Conservation (phyloP, 2,797 vertebrate species). For the Phylloscopus collybita region DNA sequence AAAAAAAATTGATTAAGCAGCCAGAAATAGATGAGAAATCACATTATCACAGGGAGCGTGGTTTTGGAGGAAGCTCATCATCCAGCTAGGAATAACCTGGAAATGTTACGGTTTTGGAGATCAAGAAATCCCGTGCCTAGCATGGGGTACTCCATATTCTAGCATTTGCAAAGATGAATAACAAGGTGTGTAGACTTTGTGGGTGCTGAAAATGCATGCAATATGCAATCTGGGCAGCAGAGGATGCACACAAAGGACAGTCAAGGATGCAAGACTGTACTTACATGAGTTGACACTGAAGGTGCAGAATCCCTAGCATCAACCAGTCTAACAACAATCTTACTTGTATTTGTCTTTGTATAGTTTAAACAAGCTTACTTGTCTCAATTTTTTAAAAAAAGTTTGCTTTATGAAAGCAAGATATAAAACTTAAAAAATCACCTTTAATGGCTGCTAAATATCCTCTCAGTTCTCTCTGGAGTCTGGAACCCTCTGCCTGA, state of each 20-base stretch:
- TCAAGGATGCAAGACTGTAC: neutral
- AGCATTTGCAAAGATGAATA: neutral
- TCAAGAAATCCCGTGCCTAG: neutral
- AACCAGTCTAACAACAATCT: too few species aligned
- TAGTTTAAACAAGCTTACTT: neutral
- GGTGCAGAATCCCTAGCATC: neutral
- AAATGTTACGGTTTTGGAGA: neutral
- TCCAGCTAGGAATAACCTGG: neutral
- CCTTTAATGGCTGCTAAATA: constrained; percentile 98
- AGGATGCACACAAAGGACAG: neutral
- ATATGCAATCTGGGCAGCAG: rapidly evolving
- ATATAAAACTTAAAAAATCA: constrained; percentile 61
- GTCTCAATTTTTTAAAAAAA: neutral
- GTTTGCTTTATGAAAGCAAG: neutral
- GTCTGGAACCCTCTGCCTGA: constrained; percentile 91
- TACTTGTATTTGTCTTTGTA: neutral
- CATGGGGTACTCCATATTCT: neutral
- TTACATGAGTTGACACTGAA: neutral
- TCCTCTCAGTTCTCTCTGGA: constrained; percentile 93
- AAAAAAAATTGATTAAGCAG: neutral
- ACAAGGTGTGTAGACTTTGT: neutral
- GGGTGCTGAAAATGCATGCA: neutral
- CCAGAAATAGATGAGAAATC: neutral
- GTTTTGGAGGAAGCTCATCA: neutral
- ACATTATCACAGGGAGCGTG: rapidly evolving